phyloP scores from a whole-genome alignment of 2,888 invertebrate species.

The Mythimna albipuncta region DNA sequence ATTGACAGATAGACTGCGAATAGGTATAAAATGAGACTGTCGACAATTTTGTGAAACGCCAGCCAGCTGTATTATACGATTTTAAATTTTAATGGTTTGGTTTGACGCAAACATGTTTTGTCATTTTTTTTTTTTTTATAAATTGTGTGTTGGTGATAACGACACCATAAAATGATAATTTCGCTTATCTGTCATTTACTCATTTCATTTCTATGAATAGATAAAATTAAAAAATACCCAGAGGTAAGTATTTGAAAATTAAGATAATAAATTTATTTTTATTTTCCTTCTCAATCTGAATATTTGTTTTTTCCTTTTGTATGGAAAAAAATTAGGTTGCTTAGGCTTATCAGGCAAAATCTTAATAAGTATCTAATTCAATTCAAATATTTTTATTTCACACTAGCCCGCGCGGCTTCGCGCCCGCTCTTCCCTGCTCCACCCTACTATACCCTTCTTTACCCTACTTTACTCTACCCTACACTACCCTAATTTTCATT shows the following conservation, averaged over 20 bases:
- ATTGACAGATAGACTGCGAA: not conserved
- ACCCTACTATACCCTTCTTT: too few species aligned
- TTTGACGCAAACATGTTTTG: constrained; percentile 44
- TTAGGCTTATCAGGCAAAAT: not conserved
- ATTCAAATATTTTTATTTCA: not conserved
- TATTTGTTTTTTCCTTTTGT: not conserved
- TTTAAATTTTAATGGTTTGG: constrained; percentile 39
- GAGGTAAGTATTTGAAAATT: constrained; percentile 12
- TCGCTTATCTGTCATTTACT: constrained; percentile 54
- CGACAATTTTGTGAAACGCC: constrained; percentile 21
- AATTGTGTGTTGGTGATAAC: constrained; percentile 40
- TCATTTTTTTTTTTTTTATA: constrained; percentile 18
- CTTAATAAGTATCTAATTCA: not conserved
- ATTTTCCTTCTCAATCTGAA: constrained; percentile 18
- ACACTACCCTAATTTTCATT: too few species aligned
- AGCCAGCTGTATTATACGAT: constrained; percentile 24
- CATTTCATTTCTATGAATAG: constrained; percentile 54
- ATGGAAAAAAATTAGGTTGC: not conserved
- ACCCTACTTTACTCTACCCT: too few species aligned
- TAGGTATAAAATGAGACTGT: constrained; percentile 5
- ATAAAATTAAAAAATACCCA: constrained; percentile 35
- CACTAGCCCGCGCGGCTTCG: too few species aligned
- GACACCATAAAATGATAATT: constrained; percentile 48
- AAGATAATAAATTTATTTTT: not conserved
- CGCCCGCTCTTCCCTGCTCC: too few species aligned